These are phyloP conservation scores for Spinus olivaceus DNA, from an alignment of 2,797 vertebrate genomes.

Conservation along the genomic window DNA sequence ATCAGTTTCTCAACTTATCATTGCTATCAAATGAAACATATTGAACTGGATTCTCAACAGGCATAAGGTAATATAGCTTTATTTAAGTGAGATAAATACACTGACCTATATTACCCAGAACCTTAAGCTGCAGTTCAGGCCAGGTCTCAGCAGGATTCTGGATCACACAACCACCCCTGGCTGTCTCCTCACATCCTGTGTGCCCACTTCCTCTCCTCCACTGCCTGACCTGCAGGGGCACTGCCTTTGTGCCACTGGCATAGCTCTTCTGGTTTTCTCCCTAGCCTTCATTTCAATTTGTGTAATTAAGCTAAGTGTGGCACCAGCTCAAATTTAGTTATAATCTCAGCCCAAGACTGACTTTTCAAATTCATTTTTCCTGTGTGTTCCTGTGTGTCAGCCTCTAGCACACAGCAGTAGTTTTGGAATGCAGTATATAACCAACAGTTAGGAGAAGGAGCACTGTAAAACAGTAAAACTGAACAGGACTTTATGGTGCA, in stretches of 20 bases:
- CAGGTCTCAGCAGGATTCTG: rapidly evolving
- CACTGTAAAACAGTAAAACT: background rate
- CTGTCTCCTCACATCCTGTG: background rate
- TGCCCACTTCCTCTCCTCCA: background rate
- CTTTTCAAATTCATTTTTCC: background rate
- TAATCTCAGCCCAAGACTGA: background rate
- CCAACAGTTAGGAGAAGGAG: background rate
- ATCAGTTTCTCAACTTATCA: background rate
- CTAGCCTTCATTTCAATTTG: background rate
- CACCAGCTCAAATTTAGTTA: background rate
- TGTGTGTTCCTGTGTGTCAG: background rate
- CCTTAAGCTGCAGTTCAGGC: background rate
- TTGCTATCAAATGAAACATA: background rate
- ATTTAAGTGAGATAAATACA: background rate
- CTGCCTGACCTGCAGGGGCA: background rate
- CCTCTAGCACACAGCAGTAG: background rate
- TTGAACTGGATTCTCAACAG: background rate
- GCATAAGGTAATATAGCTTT: background rate
- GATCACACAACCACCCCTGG: background rate
- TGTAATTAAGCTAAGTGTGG: background rate
- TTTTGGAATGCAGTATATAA: background rate
- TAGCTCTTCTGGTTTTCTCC: background rate
- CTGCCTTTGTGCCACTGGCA: background rate
- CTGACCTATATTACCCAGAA: background rate
- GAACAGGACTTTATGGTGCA: background rate